Base-by-base conservation (phyloP, 1,140 invertebrate species). In the Hestina assimilis region DNA sequence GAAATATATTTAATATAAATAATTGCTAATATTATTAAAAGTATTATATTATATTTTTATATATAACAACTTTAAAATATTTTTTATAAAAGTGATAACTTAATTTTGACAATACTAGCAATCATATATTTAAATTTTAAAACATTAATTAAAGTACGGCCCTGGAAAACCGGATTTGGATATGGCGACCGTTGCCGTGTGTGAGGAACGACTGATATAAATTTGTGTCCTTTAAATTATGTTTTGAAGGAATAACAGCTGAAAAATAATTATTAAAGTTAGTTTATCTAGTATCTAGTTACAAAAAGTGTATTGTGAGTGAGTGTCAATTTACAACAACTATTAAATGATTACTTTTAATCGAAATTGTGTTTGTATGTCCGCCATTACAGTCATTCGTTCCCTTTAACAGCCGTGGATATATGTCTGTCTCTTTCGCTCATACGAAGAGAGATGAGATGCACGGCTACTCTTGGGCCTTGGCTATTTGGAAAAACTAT, bases 141-240 rank as follows among this genome's bases (percentile, higher is more conserved):
- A 15, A 3, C 1, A 15, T n/a, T 8, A 5, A 15, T 2, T 28
- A 31, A 35, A 79, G 59, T 83, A 15, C 80, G 72, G 7, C 75
- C 72, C 83, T 87, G 83, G 47, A 42, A 52, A 53, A 46, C 64
- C 59, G 72, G 70, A 81, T 76, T 79, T 66, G 70, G 74, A 82
- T 80, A 84, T 84, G 81, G 79, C 81, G 81, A 74, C 78, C 71
- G 67, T 81, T 75, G 79, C 70, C 71, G 68, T 65, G 57, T 65
- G 68, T 79, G 70, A 76, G 63, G 72, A 79, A 72, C 75, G 62
- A 64, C 69, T 59, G 68, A 71, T 72, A 75, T 74, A 72, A 72
- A 73, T 75, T 67, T 78, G 69, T 69, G 66, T 62, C 53, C 70
- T 75, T 66, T 63, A 63, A 68, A 78, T 57, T 46, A 45, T 46